These are phyloP conservation scores for Centrocercus urophasianus DNA, from an alignment of 2,113 vertebrate genomes.

Conservation along the genomic window DNA sequence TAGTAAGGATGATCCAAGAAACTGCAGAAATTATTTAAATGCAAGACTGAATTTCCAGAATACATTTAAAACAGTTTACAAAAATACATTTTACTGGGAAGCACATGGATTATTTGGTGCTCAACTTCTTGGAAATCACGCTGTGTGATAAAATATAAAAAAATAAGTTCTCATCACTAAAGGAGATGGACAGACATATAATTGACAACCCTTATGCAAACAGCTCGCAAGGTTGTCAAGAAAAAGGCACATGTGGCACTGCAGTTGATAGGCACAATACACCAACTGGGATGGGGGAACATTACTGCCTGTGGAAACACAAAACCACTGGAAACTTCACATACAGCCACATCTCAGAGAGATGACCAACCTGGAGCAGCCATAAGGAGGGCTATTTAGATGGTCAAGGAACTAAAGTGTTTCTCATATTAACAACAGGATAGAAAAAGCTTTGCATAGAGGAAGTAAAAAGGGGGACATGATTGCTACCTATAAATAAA, in stretches of 20 bases:
- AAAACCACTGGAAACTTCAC: neutral
- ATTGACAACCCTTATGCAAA: neutral
- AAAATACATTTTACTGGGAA: neutral
- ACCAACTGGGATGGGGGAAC: neutral
- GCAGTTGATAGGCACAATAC: neutral
- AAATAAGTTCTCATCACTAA: neutral
- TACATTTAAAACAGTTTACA: neutral
- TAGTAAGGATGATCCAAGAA: accelerated
- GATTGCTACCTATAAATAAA: neutral
- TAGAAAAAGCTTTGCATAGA: neutral
- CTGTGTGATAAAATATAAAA: neutral
- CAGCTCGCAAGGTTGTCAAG: neutral
- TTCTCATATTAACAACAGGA: neutral
- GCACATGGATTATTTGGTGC: neutral
- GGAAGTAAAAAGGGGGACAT: neutral
- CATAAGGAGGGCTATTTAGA: neutral
- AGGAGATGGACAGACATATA: neutral
- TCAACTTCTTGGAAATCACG: neutral
- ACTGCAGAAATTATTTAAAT: neutral
- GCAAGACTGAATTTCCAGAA: neutral
- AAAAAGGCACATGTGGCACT: neutral
- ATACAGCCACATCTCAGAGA: neutral
- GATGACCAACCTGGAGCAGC: neutral
- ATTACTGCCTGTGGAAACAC: neutral
- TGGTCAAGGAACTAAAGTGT: neutral